Evolutionary conservation across 2,113 vertebrate species (phyloP).

Genomic region (Speoplatyrhinus poulsoni): DNA sequence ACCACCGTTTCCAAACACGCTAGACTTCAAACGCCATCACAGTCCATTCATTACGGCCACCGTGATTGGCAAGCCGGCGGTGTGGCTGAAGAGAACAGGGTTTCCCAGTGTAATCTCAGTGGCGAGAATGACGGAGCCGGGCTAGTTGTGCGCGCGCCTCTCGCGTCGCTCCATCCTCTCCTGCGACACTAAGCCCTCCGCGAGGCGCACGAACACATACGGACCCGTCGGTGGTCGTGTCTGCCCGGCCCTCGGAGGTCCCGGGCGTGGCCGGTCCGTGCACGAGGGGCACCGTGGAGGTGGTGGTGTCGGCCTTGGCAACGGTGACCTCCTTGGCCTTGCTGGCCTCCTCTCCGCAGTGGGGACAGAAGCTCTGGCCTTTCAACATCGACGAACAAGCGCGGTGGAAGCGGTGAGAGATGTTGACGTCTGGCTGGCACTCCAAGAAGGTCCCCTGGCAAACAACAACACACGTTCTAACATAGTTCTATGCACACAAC

Average conservation of each 20-base stretch:
- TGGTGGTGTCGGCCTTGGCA: slow-evolving; percentile 97
- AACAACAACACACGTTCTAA: neutral
- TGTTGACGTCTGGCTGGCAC: slow-evolving; percentile 92
- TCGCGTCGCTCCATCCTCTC: too few relatives aligned
- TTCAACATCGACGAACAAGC: slow-evolving; percentile 90
- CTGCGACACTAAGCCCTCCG: too few relatives aligned
- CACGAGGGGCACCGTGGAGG: slow-evolving; percentile 80
- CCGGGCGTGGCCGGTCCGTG: slow-evolving; percentile 74
- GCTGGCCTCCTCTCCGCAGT: slow-evolving; percentile 92
- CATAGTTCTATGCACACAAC: too few relatives aligned
- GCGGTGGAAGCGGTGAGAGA: slow-evolving; percentile 95
- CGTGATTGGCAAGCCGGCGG: too few relatives aligned
- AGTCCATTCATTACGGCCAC: too few relatives aligned
- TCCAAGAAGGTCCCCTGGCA: slow-evolving; percentile 97
- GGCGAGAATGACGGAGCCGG: too few relatives aligned
- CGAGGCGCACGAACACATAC: neutral
- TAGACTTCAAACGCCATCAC: too few relatives aligned
- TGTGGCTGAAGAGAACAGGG: too few relatives aligned
- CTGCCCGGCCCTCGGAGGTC: slow-evolving; percentile 85
- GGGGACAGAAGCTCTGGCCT: slow-evolving; percentile 92
- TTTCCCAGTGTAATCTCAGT: too few relatives aligned
- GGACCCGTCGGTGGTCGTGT: slow-evolving; percentile 93
- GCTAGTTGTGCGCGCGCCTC: too few relatives aligned
- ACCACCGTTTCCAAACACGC: too few relatives aligned
- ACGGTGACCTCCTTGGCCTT: slow-evolving; percentile 98